Conservation (phyloP, 2,797 vertebrate genomes). For the Phoxinus dragarum region DNA sequence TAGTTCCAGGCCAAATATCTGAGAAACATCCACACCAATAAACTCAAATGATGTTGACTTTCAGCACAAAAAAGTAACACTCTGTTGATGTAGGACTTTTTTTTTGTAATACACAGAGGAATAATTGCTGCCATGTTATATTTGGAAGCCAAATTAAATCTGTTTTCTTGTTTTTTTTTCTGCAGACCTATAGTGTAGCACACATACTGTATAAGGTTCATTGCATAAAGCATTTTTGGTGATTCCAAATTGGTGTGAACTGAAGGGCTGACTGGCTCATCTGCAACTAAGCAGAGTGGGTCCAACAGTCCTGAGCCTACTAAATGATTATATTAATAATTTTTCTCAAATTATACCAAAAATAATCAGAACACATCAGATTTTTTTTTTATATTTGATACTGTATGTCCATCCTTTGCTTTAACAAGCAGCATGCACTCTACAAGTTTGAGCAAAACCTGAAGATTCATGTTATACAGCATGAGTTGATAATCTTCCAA, state of each 20-base stretch:
- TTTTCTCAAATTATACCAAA: neutral
- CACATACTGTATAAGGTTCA: conserved; percentile 53
- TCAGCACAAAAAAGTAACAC: conserved; percentile 56
- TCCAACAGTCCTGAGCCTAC: neutral
- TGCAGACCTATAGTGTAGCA: conserved; percentile 57
- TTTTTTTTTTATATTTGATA: neutral
- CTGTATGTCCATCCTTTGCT: neutral
- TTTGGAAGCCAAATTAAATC: conserved; percentile 69
- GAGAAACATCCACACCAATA: conserved; percentile 70
- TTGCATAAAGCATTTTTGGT: conserved; percentile 56
- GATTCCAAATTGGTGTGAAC: conserved; percentile 50
- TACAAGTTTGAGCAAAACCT: neutral
- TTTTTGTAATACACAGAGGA: conserved; percentile 59
- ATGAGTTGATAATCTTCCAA: neutral
- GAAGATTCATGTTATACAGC: neutral
- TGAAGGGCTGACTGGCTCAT: conserved; percentile 43
- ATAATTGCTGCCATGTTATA: conserved; percentile 69
- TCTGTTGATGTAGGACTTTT: conserved; percentile 63
- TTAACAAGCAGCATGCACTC: neutral
- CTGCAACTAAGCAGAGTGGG: conserved; percentile 37
- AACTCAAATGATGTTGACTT: conserved; percentile 70
- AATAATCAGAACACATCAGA: neutral
- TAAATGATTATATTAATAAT: neutral
- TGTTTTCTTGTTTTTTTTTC: conserved; percentile 41
- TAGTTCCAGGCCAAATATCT: conserved; percentile 62